These are phyloP conservation scores for Osmerus eperlanus DNA, from an alignment of 2,113 vertebrate species.

Conservation along the genomic window DNA sequence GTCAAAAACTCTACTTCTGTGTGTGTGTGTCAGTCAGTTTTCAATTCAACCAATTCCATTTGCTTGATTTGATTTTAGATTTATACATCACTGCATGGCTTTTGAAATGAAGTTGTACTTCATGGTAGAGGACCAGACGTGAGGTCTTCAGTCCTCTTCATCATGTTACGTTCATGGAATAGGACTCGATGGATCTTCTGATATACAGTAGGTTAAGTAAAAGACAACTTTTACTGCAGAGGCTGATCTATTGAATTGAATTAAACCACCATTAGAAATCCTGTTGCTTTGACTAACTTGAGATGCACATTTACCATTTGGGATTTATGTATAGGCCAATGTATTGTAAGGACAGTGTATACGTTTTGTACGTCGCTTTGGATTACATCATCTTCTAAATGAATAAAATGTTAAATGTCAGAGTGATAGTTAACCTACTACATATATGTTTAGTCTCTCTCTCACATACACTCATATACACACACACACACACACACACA, in stretches of 20 bases:
- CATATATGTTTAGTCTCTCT: neutral
- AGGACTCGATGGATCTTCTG: slow-evolving; percentile 16
- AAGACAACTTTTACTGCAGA: slow-evolving; percentile 20
- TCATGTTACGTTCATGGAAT: slow-evolving; percentile 25
- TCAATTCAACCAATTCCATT: slow-evolving; percentile 18
- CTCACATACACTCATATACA: neutral
- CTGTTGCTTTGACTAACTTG: too few relatives aligned
- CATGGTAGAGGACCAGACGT: slow-evolving; percentile 21
- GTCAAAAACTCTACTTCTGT: slow-evolving; percentile 1
- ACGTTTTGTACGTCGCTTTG: too few relatives aligned
- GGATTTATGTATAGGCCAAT: too few relatives aligned
- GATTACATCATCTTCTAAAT: too few relatives aligned
- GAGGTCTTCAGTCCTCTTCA: slow-evolving; percentile 29
- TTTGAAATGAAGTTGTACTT: slow-evolving; percentile 26
- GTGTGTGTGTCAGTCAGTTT: slow-evolving; percentile 3
- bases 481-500: neutral
- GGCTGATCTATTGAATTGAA: slow-evolving; percentile 16
- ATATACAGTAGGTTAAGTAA: slow-evolving; percentile 10
- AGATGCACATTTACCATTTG: too few relatives aligned
- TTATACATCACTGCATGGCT: slow-evolving; percentile 15
- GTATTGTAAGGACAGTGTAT: too few relatives aligned
- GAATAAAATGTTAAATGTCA: too few relatives aligned
- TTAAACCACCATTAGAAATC: too few relatives aligned
- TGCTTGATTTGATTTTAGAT: slow-evolving; percentile 37
- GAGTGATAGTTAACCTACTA: too few relatives aligned